Evolutionary conservation across 35 echinoderm and acorn worm species (phyloP), one percentile per base, ranked within the genome.

Genomic region (Lytechinus variegatus): DNA sequence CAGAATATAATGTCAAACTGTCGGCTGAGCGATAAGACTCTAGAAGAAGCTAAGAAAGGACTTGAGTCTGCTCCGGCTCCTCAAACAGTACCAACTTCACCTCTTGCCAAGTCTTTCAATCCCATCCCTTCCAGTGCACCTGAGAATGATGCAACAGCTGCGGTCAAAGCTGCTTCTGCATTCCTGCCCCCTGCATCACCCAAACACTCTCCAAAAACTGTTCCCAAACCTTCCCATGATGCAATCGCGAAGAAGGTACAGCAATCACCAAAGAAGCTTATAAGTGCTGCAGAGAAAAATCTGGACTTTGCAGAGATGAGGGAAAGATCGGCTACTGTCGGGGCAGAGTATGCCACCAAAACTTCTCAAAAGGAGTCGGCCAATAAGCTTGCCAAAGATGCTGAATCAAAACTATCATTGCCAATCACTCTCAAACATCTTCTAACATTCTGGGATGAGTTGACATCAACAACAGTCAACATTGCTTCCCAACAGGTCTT

Each of bases 401-500:
- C 14, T 11, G 95, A 95, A 24, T 90, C 87, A 55, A 94, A 94
- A 87, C 55, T 96, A 19, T 92, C 95, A 14, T 87, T 99, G 53
- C 98, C 98, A 53, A 87, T 97, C 44, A 99, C 98, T 21, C 94
- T 99, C 8, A 98, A 99, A 92, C 94, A 97, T 93, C 95, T 99
- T 27, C 95, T 99, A 28, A 95, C 96, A 27, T 97, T 99, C 87
- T 99, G 98, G 98, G 97, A 99, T 52, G 97, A 99, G 52, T 93
- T 98, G 52, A 95, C 98, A 5, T 95, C 91, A 52, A 96, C 98
- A 14, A 99, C 97, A 55, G 66, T 97, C 19, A 98, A 98, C 53
- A 97, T 99, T 27, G 97, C 96, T 52, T 97, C 97, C 27, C 96
- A 99, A 61, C 96, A 97, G 60, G 94, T 99, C n/a, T 91, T 99